A percentile compares a stretch with the other conserved stretches of the same genome.
Conservation (phyloP, 2,888 invertebrate species). For the Neocrepidodera transversa region DNA sequence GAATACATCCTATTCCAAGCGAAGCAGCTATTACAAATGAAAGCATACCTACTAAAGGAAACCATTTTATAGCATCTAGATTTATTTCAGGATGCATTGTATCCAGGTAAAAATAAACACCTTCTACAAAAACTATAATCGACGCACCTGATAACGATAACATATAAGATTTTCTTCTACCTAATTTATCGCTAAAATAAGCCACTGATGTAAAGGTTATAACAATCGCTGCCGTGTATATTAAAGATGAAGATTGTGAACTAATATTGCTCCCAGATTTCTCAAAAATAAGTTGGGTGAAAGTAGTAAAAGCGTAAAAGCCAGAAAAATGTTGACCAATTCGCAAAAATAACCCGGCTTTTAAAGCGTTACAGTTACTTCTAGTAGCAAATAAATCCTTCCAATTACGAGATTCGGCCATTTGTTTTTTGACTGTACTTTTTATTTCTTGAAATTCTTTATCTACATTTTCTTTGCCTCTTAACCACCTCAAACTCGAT, state of each 20-base stretch:
- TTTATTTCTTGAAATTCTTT: conserved; percentile 44
- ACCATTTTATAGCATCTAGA: conserved; percentile 43
- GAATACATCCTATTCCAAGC: conserved; percentile 47
- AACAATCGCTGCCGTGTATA: conserved; percentile 42
- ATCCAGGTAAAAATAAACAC: conserved; percentile 48
- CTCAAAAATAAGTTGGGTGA: conserved; percentile 52
- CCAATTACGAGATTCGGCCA: conserved; percentile 51
- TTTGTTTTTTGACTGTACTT: conserved; percentile 47
- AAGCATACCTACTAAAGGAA: conserved; percentile 50
- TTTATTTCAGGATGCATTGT: conserved; percentile 32
- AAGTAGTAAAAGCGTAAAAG: conserved; percentile 45
- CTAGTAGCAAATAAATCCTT: conserved; percentile 48
- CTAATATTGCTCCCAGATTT: conserved; percentile 50
- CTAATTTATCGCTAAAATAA: conserved; percentile 45
- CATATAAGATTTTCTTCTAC: conserved; percentile 48
- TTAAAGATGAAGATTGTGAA: conserved; percentile 48
- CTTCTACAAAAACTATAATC: conserved; percentile 37
- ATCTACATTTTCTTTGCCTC: conserved; percentile 45
- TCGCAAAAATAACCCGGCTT: conserved; percentile 48
- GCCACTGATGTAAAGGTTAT: conserved; percentile 38
- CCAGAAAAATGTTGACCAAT: conserved; percentile 51
- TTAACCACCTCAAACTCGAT: conserved; percentile 42
- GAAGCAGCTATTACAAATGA: conserved; percentile 19
- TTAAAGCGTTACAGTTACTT: conserved; percentile 49
- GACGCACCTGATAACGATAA: conserved; percentile 45